Conservation (phyloP, 2,888 invertebrate genomes). For the Gonocerus acuteangulatus region DNA sequence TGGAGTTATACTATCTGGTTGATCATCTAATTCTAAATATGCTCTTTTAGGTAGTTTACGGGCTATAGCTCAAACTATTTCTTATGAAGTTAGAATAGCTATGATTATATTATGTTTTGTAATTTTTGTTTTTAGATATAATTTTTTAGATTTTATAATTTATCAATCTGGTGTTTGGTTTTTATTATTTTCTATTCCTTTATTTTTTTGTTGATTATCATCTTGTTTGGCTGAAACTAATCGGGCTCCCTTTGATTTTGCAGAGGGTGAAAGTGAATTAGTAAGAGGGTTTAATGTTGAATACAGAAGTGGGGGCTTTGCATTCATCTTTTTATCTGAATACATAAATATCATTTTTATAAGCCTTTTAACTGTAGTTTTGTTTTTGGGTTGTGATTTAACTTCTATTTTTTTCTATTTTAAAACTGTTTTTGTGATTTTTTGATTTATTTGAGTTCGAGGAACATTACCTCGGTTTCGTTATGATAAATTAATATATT, state of each 20-base stretch:
- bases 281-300: conserved; percentile 8
- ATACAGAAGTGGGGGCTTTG: not conserved
- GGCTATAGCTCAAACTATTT: conserved; percentile 64
- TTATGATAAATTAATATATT: conserved; percentile 24
- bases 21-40: conserved; percentile 66
- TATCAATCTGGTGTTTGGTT: conserved; percentile 8
- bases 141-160: conserved; percentile 1
- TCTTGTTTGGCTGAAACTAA: conserved; percentile 3
- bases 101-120: conserved; percentile 50
- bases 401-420: not conserved
- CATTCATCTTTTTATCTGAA: conserved; percentile 5
- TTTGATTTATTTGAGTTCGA: conserved; percentile 8
- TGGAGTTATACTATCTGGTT: conserved; percentile 56
- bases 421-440: not conserved
- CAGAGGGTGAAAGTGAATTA: conserved; percentile 7
- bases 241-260: conserved; percentile 3
- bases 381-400: not conserved
- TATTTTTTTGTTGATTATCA: conserved; percentile 3
- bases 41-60: conserved; percentile 60
- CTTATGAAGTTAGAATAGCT: conserved; percentile 64
- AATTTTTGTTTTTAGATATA: conserved; percentile 7
- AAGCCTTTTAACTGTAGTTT: not conserved
- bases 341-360: not conserved
- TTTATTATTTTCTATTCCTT: conserved; percentile 13
- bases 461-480: conserved; percentile 23